Evolutionary conservation across 2,797 vertebrate genomes (phyloP), one percentile per base, ranked within the genome.

Genomic region (Macroramphosus scolopax): DNA sequence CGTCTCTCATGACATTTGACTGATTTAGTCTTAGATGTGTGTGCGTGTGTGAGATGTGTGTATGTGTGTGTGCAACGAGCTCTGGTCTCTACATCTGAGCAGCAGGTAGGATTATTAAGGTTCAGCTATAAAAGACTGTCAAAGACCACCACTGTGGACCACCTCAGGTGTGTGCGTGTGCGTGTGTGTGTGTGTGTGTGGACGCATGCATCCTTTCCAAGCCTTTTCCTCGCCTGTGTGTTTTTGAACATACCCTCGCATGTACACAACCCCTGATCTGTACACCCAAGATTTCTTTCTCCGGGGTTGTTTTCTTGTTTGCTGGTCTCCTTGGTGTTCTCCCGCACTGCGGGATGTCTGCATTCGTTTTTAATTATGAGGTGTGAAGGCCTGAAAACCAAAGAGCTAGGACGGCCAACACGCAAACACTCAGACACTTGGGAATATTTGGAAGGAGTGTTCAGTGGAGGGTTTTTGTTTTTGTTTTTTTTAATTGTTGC

Each of bases 121-220:
- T 53, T 53, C 20, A 5, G 56, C 80, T 74, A 70, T 87, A 85
- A 87, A 87, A 78, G 28, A 45, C 56, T 51, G 53, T 68, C 64
- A 73, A 63, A 83, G 87, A 88, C 87, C 86, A 87, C 87, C 86
- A 75, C 61, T 60, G 82, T 65, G 69, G 81, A 88, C 85, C 85
- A 85, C 83, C 83, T 84, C 46, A 55, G 57, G 60, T 55, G 37
- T 51, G 31, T 51, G 55, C 36, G 46, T 49, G 28, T 35, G 50
- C 18, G 39, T 41, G 14, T 28, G 10, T 32, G 17, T 46, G 37
- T 55, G 42, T 51, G 22, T 40, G 25, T 16, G n/a, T n/a, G n/a
- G n/a, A 15, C 28, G 8, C 25, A 45, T 50, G 26, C 16, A 25
- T 33, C 17, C 22, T 18, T 3, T n/a, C n/a, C n/a, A n/a, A n/a